Evolutionary conservation across 2,888 invertebrate genomes (phyloP), one percentile per base, ranked within the genome.

Genomic region (Andricus quercusramuli): DNA sequence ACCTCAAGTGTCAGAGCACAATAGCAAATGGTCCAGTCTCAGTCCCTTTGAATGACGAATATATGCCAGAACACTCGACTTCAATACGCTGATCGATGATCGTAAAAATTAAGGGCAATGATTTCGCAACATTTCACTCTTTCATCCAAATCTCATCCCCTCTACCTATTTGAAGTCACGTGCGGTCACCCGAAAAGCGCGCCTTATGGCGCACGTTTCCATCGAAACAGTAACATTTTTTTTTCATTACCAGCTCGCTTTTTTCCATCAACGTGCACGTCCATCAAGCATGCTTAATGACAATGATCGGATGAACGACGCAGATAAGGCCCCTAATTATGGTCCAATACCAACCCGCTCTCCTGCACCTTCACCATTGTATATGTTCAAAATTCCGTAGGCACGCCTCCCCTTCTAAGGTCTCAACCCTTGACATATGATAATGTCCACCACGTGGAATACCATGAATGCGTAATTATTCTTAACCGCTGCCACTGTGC

Each of bases 401-500:
- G 65, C 56, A 77, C 41, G 51, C 68, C 56, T 44, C 47, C 78
- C 64, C 32, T 56, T 29, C n/a, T 20, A 56, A 56, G 6, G 77
- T 29, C 59, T 83, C 88, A 86, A 88, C 89, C 88, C 86, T 90
- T 86, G 82, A 83, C 86, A 83, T 83, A 84, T 83, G 86, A 88
- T 85, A 85, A 80, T 82, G 85, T 51, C 80, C 82, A 82, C 85
- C 79, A 76, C 81, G 77, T 81, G 82, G 86, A 89, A 87, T 85
- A 83, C 84, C 84, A 88, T 88, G 90, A 90, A 90, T 90, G 87
- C 86, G 85, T 90, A 90, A 91, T 91, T 89, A 89, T 87, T 88
- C 85, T 83, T 85, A 89, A 90, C 90, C 88, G 90, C 89, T 88
- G 88, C 84, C 83, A 85, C 83, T 80, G 80, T 79, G 79, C 78